These are phyloP conservation scores for Sialis lutaria DNA, from an alignment of 2,888 invertebrate genomes.

Conservation along the genomic window DNA sequence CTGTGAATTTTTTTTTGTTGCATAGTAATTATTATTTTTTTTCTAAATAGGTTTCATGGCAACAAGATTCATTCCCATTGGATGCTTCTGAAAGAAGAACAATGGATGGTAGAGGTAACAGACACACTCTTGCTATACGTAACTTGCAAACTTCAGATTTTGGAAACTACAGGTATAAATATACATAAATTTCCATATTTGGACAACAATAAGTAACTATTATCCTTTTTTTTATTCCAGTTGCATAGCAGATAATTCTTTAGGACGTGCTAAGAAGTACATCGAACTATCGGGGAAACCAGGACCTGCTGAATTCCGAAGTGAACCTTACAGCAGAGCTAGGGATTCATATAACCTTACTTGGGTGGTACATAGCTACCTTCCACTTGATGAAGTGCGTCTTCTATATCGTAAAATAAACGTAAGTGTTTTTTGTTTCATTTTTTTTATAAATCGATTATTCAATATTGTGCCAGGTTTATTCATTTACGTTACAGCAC, in stretches of 20 bases:
- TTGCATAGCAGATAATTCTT: conserved; percentile 51
- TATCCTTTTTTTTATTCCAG: conserved; percentile 23
- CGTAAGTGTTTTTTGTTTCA: conserved; percentile 25
- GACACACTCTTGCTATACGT: conserved; percentile 30
- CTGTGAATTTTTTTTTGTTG: too few relatives aligned
- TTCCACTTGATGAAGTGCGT: conserved; percentile 49
- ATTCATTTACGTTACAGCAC: too few relatives aligned
- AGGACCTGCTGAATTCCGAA: conserved; percentile 49
- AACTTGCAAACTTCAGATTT: conserved; percentile 33
- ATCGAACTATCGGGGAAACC: conserved; percentile 56
- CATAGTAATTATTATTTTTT: too few relatives aligned
- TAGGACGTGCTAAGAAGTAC: conserved; percentile 48
- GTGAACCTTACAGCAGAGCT: conserved; percentile 38
- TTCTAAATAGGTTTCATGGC: conserved; percentile 32
- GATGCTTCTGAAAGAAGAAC: conserved; percentile 32
- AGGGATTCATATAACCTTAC: conserved; percentile 44
- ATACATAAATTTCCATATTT: background rate
- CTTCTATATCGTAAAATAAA: conserved; percentile 49
- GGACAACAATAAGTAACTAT: background rate
- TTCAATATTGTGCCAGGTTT: too few relatives aligned
- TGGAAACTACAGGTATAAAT: conserved; percentile 24
- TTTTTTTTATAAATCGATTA: background rate
- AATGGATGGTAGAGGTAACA: conserved; percentile 32
- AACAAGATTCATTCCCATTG: conserved; percentile 32
- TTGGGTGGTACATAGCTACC: conserved; percentile 56